Evolutionary conservation across 2,113 vertebrate species (phyloP).

Genomic region (Rhinogobius similis): DNA sequence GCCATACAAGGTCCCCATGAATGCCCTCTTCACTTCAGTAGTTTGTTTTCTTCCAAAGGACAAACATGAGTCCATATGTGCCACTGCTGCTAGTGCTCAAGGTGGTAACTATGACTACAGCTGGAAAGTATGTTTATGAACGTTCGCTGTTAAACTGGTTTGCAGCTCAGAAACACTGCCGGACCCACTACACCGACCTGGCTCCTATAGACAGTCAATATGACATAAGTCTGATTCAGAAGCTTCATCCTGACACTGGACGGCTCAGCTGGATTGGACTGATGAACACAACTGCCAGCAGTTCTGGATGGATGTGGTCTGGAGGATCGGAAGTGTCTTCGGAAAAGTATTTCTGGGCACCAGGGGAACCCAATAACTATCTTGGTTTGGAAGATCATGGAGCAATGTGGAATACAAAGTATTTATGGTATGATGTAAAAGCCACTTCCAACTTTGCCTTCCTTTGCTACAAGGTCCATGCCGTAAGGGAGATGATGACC

Average conservation of each 20-base stretch:
- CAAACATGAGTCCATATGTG: constrained; percentile 13
- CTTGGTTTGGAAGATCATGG: not conserved
- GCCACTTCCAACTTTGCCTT: rapidly evolving
- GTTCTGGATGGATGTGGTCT: constrained; percentile 30
- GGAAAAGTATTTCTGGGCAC: not conserved
- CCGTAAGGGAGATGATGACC: constrained; percentile 15
- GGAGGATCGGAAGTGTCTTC: constrained; percentile 17
- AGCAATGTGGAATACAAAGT: not conserved
- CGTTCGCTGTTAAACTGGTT: rapidly evolving
- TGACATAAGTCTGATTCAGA: rapidly evolving
- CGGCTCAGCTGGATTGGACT: constrained; percentile 26
- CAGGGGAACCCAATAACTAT: not conserved
- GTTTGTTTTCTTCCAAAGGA: not conserved
- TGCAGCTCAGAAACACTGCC: constrained; percentile 24
- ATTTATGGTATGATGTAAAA: not conserved
- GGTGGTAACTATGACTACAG: constrained; percentile 1
- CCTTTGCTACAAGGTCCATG: not conserved
- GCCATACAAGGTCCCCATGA: not conserved
- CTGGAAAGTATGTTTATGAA: constrained; percentile 33
- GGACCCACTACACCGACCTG: constrained; percentile 21
- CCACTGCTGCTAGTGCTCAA: constrained; percentile 36
- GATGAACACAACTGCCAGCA: not conserved
- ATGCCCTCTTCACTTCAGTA: not conserved
- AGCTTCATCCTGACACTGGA: too few species aligned
- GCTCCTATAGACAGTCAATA: constrained; percentile 2